Evolutionary conservation across 2,888 invertebrate genomes (phyloP), one percentile per base, ranked within the genome.

Genomic region (Lamellibrachia columna): DNA sequence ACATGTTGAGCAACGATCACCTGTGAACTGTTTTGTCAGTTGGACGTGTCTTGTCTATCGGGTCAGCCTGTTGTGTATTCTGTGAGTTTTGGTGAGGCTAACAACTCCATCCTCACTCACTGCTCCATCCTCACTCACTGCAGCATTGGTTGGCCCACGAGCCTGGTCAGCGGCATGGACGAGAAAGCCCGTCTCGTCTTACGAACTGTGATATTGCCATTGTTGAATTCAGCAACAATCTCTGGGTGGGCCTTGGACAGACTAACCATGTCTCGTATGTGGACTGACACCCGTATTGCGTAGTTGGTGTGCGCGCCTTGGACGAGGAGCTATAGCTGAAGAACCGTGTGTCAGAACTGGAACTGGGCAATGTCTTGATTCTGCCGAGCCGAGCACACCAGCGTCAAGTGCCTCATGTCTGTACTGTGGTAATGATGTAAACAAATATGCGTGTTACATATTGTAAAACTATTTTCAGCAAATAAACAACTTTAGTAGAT

Each of bases 231-330:
- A 53, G n/a, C 52, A 22, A n/a, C 7, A 2, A 93, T 53, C 15
- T 53, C 58, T 53, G 93, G 92, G 90, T 92, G 22, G 3, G n/a
- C 53, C 75, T 93, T 90, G 53, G n/a, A n/a, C 11, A 93, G 58
- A 28, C 28, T 90, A 22, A 90, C 40, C 93, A 93, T 91, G 91
- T 93, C 93, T n/a, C 92, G 91, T 53, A 93, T 58, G 90, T 93
- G 93, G 40, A 93, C 93, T 91, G 92, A 40, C 28, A 93, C 15
- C 93, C 93, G 92, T 15, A 93, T 55, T 15, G 93, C 92, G 58
- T 93, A 93, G 92, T 93, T 55, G 40, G 53, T 58, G 75, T 93
- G 93, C 40, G 1, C 40, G 1, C 40, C 40, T 40, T 40, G 40
- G 40, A 40, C 40, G 40, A 40, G 40, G 40, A 40, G 40, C 40